These are phyloP conservation scores for Columbina picui DNA, from an alignment of 2,113 vertebrate genomes.

Conservation along the genomic window DNA sequence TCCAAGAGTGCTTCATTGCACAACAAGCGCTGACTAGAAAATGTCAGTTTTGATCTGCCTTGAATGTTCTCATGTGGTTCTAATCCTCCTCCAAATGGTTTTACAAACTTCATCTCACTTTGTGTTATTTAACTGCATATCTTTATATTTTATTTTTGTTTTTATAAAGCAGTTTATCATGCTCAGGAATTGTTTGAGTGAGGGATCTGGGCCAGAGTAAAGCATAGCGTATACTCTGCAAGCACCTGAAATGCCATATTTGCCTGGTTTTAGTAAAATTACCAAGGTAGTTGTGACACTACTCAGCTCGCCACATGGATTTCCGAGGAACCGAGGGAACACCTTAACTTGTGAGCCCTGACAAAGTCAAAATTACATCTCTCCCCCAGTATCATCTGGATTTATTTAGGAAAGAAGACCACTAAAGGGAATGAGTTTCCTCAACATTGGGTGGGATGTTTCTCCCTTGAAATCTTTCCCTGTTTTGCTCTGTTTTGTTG, in stretches of 20 bases:
- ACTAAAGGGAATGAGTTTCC: not conserved
- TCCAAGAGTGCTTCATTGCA: not conserved
- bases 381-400: not conserved
- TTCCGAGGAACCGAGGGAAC: not conserved
- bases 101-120: conserved; percentile 12
- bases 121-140: conserved; percentile 21
- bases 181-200: not conserved
- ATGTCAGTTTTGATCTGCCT: conserved; percentile 39
- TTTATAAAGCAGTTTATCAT: not conserved
- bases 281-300: not conserved
- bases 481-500: too few relatives aligned
- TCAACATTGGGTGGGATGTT: too few relatives aligned
- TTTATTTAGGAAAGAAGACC: not conserved
- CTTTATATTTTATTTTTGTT: not conserved
- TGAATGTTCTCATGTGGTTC: not conserved
- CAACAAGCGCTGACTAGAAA: not conserved
- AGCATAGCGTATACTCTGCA: not conserved
- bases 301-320: not conserved
- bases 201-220: not conserved
- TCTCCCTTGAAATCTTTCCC: too few relatives aligned
- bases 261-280: not conserved
- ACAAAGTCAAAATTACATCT: not conserved
- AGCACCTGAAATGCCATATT: not conserved
- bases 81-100: conserved; percentile 39
- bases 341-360: not conserved